Conservation (phyloP, 2,113 vertebrate genomes). For the Tachycineta bicolor region DNA sequence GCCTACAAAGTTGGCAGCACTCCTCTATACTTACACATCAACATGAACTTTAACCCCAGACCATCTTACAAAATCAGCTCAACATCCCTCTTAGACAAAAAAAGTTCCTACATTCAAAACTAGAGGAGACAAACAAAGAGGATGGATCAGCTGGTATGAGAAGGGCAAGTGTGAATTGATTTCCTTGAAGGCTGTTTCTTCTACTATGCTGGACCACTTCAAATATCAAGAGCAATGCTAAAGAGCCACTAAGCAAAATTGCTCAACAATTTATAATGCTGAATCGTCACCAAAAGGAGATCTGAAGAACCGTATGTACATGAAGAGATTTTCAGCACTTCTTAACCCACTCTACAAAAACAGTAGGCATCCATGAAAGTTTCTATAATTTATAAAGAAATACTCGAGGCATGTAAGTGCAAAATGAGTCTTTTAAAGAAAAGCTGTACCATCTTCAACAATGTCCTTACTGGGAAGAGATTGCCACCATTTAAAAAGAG, state of each 20-base stretch:
- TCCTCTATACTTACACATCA: not conserved
- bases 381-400: conserved; percentile 33
- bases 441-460: conserved; percentile 62
- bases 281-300: not conserved
- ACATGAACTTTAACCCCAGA: not conserved
- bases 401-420: conserved; percentile 32
- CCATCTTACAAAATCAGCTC: not conserved
- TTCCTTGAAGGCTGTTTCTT: conserved; percentile 23
- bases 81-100: not conserved
- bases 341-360: conserved; percentile 9
- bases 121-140: conserved; percentile 1
- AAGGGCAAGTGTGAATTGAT: conserved; percentile 6
- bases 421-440: conserved; percentile 56
- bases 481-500: conserved; percentile 63
- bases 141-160: not conserved
- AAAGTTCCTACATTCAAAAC: conserved; percentile 7
- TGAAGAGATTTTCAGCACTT: conserved; percentile 21
- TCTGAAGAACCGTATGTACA: not conserved
- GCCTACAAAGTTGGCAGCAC: not conserved
- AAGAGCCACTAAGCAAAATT: conserved; percentile 13
- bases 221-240: conserved; percentile 28
- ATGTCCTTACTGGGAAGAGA: conserved; percentile 64
- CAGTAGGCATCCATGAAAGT: conserved; percentile 18
- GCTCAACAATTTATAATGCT: not conserved
- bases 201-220: conserved; percentile 23